Evolutionary conservation across 2,888 invertebrate genomes (phyloP).

Genomic region (Carcina quercana): DNA sequence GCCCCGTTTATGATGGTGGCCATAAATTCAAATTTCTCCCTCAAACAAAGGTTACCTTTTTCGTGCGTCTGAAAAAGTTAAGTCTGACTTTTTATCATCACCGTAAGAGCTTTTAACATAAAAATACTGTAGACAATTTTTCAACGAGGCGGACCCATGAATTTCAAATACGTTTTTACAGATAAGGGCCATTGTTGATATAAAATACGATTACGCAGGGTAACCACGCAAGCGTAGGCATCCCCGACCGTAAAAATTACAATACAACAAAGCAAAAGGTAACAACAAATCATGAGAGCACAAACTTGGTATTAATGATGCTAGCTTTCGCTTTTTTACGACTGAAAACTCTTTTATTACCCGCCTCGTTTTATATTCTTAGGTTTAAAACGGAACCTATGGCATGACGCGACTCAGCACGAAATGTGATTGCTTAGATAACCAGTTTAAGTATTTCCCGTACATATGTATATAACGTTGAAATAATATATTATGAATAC

Average conservation of each 20-base stretch:
- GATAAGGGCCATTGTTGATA: constrained; percentile 65
- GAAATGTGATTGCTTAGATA: too few species aligned
- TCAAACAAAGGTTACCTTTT: constrained; percentile 27
- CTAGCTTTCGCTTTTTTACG: constrained; percentile 44
- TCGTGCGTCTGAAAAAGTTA: constrained; percentile 31
- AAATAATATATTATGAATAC: too few species aligned
- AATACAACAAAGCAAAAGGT: constrained; percentile 56
- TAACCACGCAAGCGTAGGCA: constrained; percentile 56
- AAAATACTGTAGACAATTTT: constrained; percentile 58
- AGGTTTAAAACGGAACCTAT: too few species aligned
- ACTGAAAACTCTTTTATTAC: constrained; percentile 42
- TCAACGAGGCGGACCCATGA: constrained; percentile 57
- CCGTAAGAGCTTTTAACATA: constrained; percentile 48
- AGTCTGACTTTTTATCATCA: constrained; percentile 45
- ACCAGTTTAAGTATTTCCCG: too few species aligned
- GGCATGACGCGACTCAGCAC: too few species aligned
- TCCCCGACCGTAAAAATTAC: constrained; percentile 61
- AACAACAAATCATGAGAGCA: constrained; percentile 63
- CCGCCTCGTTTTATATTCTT: constrained; percentile 6
- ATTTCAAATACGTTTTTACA: constrained; percentile 65
- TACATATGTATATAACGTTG: too few species aligned
- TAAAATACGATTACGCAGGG: constrained; percentile 66
- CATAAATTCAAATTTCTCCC: constrained; percentile 25
- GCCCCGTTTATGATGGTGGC: constrained; percentile 26
- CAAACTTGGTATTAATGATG: constrained; percentile 59